phyloP scores from a whole-genome alignment of 1,140 invertebrate species.

The Scaptomyza montana region DNA sequence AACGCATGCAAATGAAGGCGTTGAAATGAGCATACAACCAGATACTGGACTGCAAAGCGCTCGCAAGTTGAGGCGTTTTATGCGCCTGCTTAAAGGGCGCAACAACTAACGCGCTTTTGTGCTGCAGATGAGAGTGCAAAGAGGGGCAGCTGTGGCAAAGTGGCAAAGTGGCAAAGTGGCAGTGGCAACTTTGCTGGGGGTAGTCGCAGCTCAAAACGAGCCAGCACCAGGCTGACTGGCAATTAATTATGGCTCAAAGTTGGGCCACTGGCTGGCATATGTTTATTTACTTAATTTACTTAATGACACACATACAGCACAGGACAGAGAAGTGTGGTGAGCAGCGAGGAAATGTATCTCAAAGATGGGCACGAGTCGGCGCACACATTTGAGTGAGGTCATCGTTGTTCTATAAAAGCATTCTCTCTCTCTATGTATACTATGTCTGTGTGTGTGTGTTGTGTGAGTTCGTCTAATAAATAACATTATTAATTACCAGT shows the following conservation, averaged over 20 bases:
- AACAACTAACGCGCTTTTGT: constrained; percentile 76
- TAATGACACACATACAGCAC: constrained; percentile 69
- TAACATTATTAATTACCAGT: constrained; percentile 83
- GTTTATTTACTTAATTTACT: constrained; percentile 84
- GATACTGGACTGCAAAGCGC: constrained; percentile 5
- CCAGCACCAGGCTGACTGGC: constrained; percentile 72
- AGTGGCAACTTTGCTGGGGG: constrained; percentile 45
- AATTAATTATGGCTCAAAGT: constrained; percentile 77
- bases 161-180: constrained; percentile 24
- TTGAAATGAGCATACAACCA: constrained; percentile 74
- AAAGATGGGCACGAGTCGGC: constrained; percentile 45
- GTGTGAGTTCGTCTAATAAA: constrained; percentile 73
- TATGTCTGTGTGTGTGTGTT: constrained; percentile 18
- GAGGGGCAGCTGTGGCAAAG: constrained; percentile 36
- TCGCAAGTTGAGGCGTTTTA: constrained; percentile 29
- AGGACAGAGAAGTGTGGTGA: constrained; percentile 37
- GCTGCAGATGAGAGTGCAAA: constrained; percentile 46
- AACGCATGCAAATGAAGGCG: constrained; percentile 83
- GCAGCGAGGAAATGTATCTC: constrained; percentile 12
- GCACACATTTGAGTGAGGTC: constrained; percentile 73
- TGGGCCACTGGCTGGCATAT: constrained; percentile 65
- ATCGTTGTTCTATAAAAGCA: constrained; percentile 62
- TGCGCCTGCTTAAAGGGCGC: constrained; percentile 71
- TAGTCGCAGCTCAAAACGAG: constrained; percentile 46
- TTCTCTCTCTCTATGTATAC: not conserved